phyloP scores from a whole-genome alignment of 1,140 invertebrate species.

The Drosophila lowei region DNA sequence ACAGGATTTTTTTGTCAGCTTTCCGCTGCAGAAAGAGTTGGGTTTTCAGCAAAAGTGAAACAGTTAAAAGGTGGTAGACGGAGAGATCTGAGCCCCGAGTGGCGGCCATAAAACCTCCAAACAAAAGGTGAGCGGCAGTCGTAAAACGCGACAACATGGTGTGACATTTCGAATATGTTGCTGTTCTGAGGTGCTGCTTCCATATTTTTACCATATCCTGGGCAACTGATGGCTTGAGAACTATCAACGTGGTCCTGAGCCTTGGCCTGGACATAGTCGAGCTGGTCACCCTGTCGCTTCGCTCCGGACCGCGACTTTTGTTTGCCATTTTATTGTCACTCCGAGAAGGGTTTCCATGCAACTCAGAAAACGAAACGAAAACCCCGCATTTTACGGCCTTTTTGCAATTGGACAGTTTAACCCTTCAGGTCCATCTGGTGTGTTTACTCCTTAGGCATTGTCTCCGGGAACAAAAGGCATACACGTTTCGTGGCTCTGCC shows the following conservation, averaged over 20 bases:
- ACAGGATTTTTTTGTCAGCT: constrained; percentile 23
- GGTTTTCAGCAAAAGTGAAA: constrained; percentile 65
- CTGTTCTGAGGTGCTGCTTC: constrained; percentile 23
- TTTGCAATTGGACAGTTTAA: constrained; percentile 77
- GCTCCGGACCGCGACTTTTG: constrained; percentile 59
- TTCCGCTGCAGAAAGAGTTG: neutral
- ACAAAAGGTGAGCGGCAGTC: constrained; percentile 73
- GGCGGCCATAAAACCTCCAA: constrained; percentile 65
- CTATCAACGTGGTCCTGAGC: too few relatives aligned
- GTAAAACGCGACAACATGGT: constrained; percentile 81
- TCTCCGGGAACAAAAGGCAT: constrained; percentile 21
- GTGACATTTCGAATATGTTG: constrained; percentile 63
- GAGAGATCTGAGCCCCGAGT: constrained; percentile 20
- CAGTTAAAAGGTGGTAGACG: constrained; percentile 49
- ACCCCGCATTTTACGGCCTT: constrained; percentile 71
- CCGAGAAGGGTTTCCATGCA: constrained; percentile 62
- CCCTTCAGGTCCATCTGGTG: constrained; percentile 73
- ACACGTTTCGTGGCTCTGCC: constrained; percentile 53
- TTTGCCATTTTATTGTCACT: constrained; percentile 77
- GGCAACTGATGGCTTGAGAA: constrained; percentile 11
- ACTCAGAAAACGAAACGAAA: constrained; percentile 42
- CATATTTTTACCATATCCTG: constrained; percentile 63
- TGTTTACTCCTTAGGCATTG: constrained; percentile 21
- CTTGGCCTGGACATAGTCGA: neutral
- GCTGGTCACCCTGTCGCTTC: constrained; percentile 30